phyloP scores from a whole-genome alignment of 2,113 vertebrate species.

The Felis chaus region DNA sequence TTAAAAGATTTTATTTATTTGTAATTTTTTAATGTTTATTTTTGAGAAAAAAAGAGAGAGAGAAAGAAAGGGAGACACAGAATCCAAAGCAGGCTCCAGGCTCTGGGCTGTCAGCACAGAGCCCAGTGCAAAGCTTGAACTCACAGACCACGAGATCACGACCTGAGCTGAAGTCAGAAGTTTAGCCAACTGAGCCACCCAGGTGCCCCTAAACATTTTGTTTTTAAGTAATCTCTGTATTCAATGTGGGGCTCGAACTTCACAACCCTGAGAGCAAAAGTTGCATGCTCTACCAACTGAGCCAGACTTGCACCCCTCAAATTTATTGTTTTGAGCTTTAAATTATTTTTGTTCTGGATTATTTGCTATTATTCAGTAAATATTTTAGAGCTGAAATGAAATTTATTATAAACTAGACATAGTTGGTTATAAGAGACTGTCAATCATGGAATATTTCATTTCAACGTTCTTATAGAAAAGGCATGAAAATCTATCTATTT shows the following conservation, averaged over 20 bases:
- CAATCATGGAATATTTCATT: constrained; percentile 32
- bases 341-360: neutral
- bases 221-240: neutral
- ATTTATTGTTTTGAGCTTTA: neutral
- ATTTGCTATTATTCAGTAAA: neutral
- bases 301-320: neutral
- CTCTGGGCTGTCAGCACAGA: too few species aligned
- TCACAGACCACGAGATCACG: neutral
- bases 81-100: neutral
- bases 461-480: neutral
- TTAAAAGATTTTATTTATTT: neutral
- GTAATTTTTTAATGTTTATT: neutral
- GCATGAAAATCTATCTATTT: neutral
- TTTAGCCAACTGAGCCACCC: neutral
- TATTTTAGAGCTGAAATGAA: neutral
- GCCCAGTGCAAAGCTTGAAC: too few species aligned
- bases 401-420: neutral
- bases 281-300: neutral
- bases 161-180: neutral
- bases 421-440: neutral
- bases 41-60: neutral
- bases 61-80: neutral
- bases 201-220: neutral
- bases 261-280: neutral
- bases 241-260: neutral